These are phyloP conservation scores for Oligia strigilis DNA, from an alignment of 2,888 invertebrate genomes.

Conservation along the genomic window DNA sequence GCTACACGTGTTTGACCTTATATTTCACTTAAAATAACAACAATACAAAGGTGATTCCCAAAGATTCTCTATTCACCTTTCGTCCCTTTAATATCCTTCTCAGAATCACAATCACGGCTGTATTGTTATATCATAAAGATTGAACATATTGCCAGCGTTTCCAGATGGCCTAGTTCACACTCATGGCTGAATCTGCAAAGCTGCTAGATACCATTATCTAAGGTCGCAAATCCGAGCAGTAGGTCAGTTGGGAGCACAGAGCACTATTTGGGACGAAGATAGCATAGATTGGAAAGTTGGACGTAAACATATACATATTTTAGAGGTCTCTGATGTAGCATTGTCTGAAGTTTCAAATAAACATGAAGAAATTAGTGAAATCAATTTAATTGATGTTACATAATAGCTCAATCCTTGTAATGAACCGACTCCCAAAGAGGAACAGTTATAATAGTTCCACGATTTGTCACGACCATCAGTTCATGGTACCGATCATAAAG, in stretches of 20 bases:
- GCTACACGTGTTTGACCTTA: conserved; percentile 15
- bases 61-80: conserved; percentile 21
- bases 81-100: conserved; percentile 32
- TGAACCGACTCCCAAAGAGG: conserved; percentile 24
- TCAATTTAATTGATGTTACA: neutral
- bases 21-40: conserved; percentile 26
- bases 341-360: neutral
- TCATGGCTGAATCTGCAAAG: conserved; percentile 46
- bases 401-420: conserved; percentile 36
- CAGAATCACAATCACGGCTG: conserved; percentile 8
- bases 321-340: neutral
- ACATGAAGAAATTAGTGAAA: neutral
- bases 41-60: conserved; percentile 22
- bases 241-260: conserved; percentile 49
- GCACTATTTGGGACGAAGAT: conserved; percentile 46
- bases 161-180: conserved; percentile 56
- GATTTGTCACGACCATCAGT: conserved; percentile 66
- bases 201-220: conserved; percentile 50
- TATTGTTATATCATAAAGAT: conserved; percentile 46
- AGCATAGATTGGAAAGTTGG: conserved; percentile 30
- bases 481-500: conserved; percentile 62
- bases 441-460: conserved; percentile 55
- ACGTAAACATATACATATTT: conserved; percentile 17
- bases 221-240: conserved; percentile 47
- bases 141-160: conserved; percentile 23